Conservation (phyloP, 2,113 vertebrate species). For the Leptocoma aspasia region DNA sequence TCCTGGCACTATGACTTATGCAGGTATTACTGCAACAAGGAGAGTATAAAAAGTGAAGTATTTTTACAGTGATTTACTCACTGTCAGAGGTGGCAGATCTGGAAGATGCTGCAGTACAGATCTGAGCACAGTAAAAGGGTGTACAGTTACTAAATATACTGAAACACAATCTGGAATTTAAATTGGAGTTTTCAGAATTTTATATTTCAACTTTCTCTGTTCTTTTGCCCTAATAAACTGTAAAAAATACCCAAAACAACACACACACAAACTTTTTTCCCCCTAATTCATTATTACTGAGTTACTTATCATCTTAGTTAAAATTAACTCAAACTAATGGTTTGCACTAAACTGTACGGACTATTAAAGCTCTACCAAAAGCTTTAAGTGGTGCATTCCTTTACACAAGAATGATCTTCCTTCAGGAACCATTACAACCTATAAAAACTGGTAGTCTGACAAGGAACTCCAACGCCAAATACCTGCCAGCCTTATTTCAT, state of each 20-base stretch:
- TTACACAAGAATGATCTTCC: neutral
- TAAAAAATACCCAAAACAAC: neutral
- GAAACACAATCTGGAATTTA: neutral
- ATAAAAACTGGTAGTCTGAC: neutral
- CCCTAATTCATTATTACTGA: neutral
- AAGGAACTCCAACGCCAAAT: neutral
- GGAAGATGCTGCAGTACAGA: neutral
- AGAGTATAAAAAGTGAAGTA: neutral
- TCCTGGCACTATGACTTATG: neutral
- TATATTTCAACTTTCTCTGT: neutral
- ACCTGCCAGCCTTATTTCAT: neutral
- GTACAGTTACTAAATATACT: neutral
- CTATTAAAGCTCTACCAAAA: neutral
- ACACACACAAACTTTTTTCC: neutral
- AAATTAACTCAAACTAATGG: conserved; percentile 1
- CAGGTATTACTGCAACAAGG: neutral
- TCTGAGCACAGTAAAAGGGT: neutral
- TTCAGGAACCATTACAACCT: neutral
- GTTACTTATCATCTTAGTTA: conserved; percentile 11
- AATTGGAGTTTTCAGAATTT: neutral
- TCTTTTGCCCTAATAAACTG: neutral
- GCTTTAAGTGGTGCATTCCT: conserved; percentile 4
- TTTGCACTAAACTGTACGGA: neutral
- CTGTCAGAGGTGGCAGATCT: neutral
- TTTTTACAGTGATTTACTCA: neutral